Conservation (phyloP, 92 coral and sea anemone genomes). For the Porites evermanni region DNA sequence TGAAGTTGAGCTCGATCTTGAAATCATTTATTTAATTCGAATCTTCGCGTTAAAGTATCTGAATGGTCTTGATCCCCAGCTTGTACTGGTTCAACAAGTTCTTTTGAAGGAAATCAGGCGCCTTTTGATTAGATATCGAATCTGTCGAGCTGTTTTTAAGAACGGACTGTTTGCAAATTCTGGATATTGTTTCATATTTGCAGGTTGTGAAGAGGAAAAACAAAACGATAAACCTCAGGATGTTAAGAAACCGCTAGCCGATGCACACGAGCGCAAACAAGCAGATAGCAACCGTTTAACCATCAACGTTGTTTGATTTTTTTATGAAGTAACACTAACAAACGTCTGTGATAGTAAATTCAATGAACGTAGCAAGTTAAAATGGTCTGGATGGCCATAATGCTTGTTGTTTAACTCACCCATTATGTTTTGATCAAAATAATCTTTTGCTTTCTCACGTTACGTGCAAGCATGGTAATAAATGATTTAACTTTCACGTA, state of each 20-base stretch:
- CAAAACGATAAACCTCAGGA: conserved; percentile 1
- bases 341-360: background rate
- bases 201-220: conserved; percentile 28
- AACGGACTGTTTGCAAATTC: background rate
- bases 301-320: conserved; percentile 10
- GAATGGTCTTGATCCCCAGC: background rate
- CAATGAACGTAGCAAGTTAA: background rate
- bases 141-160: background rate
- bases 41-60: background rate
- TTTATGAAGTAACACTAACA: background rate
- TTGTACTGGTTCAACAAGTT: background rate
- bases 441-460: conserved; percentile 1
- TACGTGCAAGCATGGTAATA: background rate
- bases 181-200: background rate
- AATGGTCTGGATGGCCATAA: too few relatives aligned
- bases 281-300: background rate
- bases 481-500: conserved; percentile 16
- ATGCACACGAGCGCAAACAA: background rate
- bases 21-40: too few relatives aligned
- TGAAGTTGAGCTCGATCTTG: too few relatives aligned
- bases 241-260: conserved; percentile 1
- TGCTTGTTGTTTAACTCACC: too few relatives aligned
- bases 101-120: background rate
- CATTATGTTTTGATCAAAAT: too few relatives aligned
- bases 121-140: background rate